Conservation (phyloP, 2,888 invertebrate species). For the Hypena proboscidalis region DNA sequence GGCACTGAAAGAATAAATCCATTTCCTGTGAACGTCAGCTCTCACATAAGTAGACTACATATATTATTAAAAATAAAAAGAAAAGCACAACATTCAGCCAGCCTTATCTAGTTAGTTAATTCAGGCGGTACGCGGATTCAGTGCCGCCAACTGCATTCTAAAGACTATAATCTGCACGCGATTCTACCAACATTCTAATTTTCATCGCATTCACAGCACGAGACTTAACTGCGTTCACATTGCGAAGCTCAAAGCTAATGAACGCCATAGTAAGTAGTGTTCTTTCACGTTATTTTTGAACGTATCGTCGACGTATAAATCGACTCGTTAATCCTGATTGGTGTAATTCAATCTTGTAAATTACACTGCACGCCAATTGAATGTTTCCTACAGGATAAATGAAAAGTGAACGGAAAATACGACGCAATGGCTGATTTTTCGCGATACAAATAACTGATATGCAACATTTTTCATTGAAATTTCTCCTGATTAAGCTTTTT, state of each 20-base stretch:
- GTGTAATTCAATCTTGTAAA: constrained; percentile 47
- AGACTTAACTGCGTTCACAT: constrained; percentile 38
- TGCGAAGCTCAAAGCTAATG: constrained; percentile 45
- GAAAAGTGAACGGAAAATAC: constrained; percentile 23
- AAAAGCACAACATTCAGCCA: constrained; percentile 22
- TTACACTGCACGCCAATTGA: constrained; percentile 34
- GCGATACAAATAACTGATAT: constrained; percentile 18
- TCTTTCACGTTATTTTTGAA: constrained; percentile 36
- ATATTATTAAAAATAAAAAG: constrained; percentile 9
- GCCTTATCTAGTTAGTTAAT: constrained; percentile 39
- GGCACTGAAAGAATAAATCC: no score
- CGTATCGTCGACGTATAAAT: constrained; percentile 34
- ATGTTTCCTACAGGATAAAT: constrained; percentile 23
- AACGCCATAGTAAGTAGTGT: constrained; percentile 37
- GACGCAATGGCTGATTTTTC: constrained; percentile 24
- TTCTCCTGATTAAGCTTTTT: constrained; percentile 4
- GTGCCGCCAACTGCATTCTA: constrained; percentile 35
- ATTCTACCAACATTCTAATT: constrained; percentile 50
- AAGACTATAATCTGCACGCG: constrained; percentile 48
- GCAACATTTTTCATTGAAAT: constrained; percentile 9
- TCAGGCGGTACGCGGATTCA: constrained; percentile 26
- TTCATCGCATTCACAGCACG: constrained; percentile 38
- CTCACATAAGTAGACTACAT: no score
- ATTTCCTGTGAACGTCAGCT: no score
- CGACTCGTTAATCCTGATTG: constrained; percentile 46